phyloP scores from a whole-genome alignment of 2,113 vertebrate species.

The Brachirus orientalis region DNA sequence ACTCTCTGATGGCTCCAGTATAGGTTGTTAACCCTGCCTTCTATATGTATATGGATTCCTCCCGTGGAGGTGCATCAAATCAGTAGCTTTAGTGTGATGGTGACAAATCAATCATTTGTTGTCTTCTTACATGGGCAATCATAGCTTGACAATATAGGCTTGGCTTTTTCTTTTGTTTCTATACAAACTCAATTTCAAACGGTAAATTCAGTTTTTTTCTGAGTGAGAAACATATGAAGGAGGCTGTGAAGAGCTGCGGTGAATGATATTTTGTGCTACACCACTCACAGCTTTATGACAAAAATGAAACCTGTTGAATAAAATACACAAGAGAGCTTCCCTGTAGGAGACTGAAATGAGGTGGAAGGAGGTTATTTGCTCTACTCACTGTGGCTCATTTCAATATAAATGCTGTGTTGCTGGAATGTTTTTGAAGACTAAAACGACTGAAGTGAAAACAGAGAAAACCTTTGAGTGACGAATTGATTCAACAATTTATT shows the following conservation, averaged over 20 bases:
- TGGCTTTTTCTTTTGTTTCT: too few species aligned
- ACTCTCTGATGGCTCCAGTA: too few species aligned
- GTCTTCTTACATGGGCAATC: too few species aligned
- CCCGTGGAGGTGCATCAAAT: too few species aligned
- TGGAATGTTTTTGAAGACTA: neutral
- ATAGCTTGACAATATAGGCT: too few species aligned
- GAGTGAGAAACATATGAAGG: neutral
- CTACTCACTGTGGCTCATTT: neutral
- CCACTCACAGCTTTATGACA: neutral
- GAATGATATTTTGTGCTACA: neutral
- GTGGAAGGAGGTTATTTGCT: neutral
- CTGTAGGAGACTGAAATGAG: neutral
- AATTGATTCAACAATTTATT: neutral
- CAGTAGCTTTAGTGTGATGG: too few species aligned
- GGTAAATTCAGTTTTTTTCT: neutral
- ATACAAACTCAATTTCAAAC: too few species aligned
- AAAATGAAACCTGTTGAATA: neutral
- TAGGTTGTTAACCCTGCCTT: too few species aligned
- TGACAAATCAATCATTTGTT: too few species aligned
- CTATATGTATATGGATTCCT: too few species aligned
- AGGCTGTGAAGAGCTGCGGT: neutral
- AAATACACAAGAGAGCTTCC: neutral
- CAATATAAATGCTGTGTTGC: neutral
- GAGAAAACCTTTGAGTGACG: too few species aligned
- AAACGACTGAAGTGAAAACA: neutral